phyloP scores from a whole-genome alignment of 2,113 vertebrate species.

The Empidonax alnorum region DNA sequence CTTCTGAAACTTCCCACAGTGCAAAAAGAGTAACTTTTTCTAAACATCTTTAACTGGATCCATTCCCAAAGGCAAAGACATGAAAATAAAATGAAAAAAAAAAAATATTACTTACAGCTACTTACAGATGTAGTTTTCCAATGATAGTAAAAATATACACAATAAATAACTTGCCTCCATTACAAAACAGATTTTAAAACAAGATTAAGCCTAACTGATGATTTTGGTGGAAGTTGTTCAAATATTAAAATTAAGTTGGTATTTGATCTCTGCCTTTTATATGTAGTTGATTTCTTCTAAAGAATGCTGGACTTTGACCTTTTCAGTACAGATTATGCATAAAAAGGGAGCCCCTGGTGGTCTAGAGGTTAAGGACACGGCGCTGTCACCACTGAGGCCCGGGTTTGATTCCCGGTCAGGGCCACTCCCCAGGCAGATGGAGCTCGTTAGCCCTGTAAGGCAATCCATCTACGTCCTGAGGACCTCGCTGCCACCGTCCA shows the following conservation, averaged over 20 bases:
- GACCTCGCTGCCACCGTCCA: too few species aligned
- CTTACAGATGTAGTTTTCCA: not conserved
- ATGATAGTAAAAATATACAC: not conserved
- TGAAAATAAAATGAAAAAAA: not conserved
- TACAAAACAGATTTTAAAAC: not conserved
- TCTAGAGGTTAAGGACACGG: too few species aligned
- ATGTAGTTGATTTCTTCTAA: not conserved
- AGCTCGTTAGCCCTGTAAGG: too few species aligned
- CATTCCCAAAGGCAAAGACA: not conserved
- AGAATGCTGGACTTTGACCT: not conserved
- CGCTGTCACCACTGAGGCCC: too few species aligned
- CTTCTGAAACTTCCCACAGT: conserved; percentile 4
- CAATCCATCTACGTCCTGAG: too few species aligned
- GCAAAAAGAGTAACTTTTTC: not conserved
- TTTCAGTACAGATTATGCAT: not conserved
- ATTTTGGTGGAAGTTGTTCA: not conserved
- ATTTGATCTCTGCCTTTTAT: not conserved
- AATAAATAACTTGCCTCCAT: not conserved
- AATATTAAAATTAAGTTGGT: not conserved
- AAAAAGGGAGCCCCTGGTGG: not conserved
- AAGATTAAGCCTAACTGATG: not conserved
- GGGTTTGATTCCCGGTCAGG: too few species aligned
- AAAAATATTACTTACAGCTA: not conserved
- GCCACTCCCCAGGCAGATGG: too few species aligned
- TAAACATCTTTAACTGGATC: not conserved